Conservation (phyloP, 2,113 vertebrate species). For the Tamias sibiricus region DNA sequence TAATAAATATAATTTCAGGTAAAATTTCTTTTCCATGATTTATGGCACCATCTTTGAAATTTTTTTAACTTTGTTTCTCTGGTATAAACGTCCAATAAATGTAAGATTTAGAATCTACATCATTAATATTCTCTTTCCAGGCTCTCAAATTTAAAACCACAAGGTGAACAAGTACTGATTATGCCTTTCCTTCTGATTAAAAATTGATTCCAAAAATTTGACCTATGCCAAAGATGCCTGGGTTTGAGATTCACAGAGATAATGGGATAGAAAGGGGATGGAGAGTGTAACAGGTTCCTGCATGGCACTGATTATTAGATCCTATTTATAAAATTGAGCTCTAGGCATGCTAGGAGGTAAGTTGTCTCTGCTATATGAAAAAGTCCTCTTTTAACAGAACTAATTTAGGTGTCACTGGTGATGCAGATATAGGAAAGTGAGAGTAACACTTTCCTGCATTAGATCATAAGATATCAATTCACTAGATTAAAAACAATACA, state of each 20-base stretch:
- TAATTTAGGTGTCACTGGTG: neutral
- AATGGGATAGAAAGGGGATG: neutral
- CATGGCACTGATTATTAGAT: neutral
- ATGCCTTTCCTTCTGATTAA: neutral
- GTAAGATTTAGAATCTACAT: neutral
- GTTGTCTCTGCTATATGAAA: neutral
- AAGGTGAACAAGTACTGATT: neutral
- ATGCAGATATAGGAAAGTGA: neutral
- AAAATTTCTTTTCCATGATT: neutral
- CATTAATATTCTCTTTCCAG: neutral
- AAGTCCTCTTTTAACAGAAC: neutral
- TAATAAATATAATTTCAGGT: neutral
- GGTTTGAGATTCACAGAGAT: neutral
- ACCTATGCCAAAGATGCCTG: neutral
- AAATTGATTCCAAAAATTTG: neutral
- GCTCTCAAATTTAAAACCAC: neutral
- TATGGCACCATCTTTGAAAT: neutral
- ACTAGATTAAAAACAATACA: neutral
- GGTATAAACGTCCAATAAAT: neutral
- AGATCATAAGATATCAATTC: neutral
- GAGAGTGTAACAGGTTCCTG: neutral
- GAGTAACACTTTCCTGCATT: neutral
- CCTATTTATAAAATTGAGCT: neutral
- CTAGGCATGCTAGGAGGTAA: neutral
- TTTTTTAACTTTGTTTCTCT: neutral